phyloP scores from a whole-genome alignment of 2,797 vertebrate species.

The Perodicticus potto region DNA sequence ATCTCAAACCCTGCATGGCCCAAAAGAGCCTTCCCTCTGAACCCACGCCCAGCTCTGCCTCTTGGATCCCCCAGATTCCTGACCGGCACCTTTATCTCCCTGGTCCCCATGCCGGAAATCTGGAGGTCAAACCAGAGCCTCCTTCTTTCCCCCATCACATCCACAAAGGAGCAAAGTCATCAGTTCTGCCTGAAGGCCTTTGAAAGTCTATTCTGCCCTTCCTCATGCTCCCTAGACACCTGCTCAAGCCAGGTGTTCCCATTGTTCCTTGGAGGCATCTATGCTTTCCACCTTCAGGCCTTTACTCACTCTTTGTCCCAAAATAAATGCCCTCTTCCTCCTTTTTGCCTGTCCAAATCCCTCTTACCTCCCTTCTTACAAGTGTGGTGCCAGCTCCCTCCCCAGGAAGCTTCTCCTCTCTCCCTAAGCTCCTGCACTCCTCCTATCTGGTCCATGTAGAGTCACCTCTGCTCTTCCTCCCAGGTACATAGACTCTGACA shows the following conservation, averaged over 20 bases:
- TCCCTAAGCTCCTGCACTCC: neutral
- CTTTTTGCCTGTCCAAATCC: neutral
- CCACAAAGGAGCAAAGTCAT: neutral
- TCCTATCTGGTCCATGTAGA: neutral
- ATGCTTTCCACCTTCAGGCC: neutral
- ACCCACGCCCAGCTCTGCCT: neutral
- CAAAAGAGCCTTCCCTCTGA: neutral
- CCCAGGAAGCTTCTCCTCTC: neutral
- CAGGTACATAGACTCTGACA: neutral
- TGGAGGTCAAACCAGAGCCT: neutral
- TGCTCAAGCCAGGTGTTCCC: neutral
- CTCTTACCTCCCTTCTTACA: neutral
- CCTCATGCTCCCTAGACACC: neutral
- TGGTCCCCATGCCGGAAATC: neutral
- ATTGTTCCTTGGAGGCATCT: neutral
- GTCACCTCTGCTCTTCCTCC: neutral
- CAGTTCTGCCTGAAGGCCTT: neutral
- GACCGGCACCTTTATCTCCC: neutral
- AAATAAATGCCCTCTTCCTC: neutral
- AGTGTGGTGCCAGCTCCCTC: neutral
- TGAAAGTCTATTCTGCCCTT: neutral
- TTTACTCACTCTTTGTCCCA: neutral
- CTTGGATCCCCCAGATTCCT: neutral
- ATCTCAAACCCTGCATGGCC: neutral
- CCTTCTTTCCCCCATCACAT: neutral